Conservation (phyloP, 2,888 invertebrate species). For the Formica aserva region DNA sequence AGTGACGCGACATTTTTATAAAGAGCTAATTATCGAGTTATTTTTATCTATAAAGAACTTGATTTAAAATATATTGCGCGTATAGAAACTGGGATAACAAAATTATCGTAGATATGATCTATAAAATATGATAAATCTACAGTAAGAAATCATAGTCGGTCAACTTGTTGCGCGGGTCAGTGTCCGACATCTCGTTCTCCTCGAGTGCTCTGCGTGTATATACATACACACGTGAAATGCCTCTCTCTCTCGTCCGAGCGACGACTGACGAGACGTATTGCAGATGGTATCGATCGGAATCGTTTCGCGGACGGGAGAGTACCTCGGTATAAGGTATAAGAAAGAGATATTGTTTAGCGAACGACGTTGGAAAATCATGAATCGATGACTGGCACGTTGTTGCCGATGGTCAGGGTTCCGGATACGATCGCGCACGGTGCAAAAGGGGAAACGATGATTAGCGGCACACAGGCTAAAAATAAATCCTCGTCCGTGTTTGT, state of each 20-base stretch:
- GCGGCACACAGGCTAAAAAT: constrained; percentile 32
- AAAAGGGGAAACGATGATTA: constrained; percentile 35
- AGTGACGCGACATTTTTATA: background rate
- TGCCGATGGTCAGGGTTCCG: constrained; percentile 58
- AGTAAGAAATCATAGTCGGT: constrained; percentile 58
- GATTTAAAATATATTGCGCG: background rate
- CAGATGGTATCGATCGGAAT: constrained; percentile 71
- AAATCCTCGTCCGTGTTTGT: constrained; percentile 20
- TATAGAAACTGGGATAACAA: background rate
- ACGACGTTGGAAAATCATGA: constrained; percentile 62
- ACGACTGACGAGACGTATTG: constrained; percentile 55
- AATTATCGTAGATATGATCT: background rate
- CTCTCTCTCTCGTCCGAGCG: constrained; percentile 37
- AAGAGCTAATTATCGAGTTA: background rate
- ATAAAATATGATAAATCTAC: constrained; percentile 67
- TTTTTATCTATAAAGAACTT: background rate
- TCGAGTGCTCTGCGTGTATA: constrained; percentile 63
- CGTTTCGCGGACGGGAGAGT: constrained; percentile 67
- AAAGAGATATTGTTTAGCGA: constrained; percentile 65
- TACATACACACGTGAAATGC: constrained; percentile 54
- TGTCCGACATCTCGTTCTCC: constrained; percentile 75
- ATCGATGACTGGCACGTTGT: constrained; percentile 60
- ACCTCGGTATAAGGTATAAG: constrained; percentile 50
- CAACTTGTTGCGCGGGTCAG: constrained; percentile 72
- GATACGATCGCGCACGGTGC: constrained; percentile 42